Conservation (phyloP, 1,140 invertebrate species). For the Calephelis nemesis region DNA sequence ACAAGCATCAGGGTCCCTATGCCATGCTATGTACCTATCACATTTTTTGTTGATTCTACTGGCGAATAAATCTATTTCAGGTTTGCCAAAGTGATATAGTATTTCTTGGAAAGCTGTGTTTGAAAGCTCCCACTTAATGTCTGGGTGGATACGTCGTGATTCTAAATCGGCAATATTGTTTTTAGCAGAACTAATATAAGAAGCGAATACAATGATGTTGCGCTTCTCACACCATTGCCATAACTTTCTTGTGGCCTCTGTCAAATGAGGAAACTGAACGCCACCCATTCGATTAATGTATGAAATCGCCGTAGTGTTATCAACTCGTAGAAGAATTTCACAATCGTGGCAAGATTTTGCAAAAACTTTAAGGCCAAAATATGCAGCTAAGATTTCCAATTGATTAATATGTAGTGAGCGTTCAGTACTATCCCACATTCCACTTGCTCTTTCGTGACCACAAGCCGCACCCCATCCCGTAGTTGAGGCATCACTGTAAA, state of each 20-base stretch:
- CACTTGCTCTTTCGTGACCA: not conserved
- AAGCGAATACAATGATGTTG: not conserved
- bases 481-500: conserved; percentile 23
- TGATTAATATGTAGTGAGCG: conserved; percentile 10
- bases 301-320: not conserved
- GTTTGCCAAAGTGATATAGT: not conserved
- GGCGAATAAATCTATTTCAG: not conserved
- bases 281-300: not conserved
- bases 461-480: conserved; percentile 18
- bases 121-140: not conserved
- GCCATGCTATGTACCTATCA: not conserved
- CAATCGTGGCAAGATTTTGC: not conserved
- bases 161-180: not conserved
- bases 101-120: not conserved
- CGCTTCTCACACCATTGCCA: not conserved
- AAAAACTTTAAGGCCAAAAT: not conserved
- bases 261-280: not conserved
- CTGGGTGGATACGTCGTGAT: not conserved
- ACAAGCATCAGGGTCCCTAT: not conserved
- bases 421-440: no score
- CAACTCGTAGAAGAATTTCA: not conserved
- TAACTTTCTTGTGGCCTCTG: not conserved
- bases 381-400: not conserved
- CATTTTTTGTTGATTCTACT: not conserved
- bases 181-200: not conserved